phyloP scores from a whole-genome alignment of 2,797 vertebrate genomes.

The Pseudotriccus pelzelni region DNA sequence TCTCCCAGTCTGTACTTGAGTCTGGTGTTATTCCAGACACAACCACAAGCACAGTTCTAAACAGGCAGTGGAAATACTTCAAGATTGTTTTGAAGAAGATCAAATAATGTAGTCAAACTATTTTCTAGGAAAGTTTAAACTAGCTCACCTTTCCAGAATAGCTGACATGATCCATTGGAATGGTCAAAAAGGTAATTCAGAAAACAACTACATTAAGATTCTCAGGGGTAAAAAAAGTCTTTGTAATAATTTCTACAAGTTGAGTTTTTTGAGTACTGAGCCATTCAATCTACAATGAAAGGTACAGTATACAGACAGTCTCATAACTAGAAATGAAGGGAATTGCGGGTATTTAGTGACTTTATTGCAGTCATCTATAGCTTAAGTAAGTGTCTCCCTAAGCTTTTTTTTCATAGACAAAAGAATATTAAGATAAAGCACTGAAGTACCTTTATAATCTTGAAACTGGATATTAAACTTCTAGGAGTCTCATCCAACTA shows the following conservation, averaged over 20 bases:
- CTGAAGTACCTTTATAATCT: not conserved
- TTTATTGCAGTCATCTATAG: not conserved
- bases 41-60: not conserved
- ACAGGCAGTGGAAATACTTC: not conserved
- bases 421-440: not conserved
- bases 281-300: not conserved
- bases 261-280: not conserved
- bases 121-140: not conserved
- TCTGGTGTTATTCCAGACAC: not conserved
- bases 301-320: not conserved
- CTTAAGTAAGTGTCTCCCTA: not conserved
- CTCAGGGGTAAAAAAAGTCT: not conserved
- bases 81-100: not conserved
- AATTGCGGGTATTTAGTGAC: not conserved
- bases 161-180: not conserved
- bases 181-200: not conserved
- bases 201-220: not conserved
- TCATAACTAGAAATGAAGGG: not conserved
- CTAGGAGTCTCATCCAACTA: not conserved
- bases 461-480: not conserved
- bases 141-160: not conserved
- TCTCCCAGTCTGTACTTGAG: not conserved
- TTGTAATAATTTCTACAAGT: not conserved
- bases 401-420: not conserved
- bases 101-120: not conserved